Percentiles rank a stretch among this genome's conserved stretches.
Conservation (phyloP, 2,797 vertebrate genomes). For the Syngnathus acus region DNA sequence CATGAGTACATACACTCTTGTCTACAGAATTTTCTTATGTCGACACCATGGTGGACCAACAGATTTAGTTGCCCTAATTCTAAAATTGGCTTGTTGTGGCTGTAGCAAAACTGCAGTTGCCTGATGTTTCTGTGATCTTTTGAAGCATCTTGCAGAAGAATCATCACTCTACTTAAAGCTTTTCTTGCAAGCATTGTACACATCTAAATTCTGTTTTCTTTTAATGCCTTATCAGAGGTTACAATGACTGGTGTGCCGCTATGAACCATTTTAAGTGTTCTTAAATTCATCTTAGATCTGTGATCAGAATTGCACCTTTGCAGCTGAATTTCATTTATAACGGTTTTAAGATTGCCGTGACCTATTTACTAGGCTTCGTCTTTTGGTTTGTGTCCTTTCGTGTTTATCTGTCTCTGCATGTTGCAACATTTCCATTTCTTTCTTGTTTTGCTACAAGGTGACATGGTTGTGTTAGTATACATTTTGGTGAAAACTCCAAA, state of each 20-base stretch:
- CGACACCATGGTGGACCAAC: background rate
- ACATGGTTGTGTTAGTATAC: constrained; percentile 11
- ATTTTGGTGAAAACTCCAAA: background rate
- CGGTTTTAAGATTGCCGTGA: constrained; percentile 28
- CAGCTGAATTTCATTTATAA: background rate
- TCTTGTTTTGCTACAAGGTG: constrained; percentile 18
- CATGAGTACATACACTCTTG: background rate
- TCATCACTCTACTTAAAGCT: background rate
- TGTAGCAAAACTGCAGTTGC: background rate
- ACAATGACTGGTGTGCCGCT: constrained; percentile 18
- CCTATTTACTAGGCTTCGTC: constrained; percentile 11
- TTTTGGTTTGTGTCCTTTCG: constrained; percentile 16
- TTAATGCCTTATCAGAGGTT: constrained; percentile 51
- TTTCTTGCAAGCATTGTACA: background rate
- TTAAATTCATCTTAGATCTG: constrained; percentile 33
- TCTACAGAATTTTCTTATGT: background rate
- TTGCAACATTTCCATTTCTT: constrained; percentile 3
- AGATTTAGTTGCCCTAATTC: background rate
- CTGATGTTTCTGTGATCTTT: background rate
- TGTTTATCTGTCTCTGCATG: constrained; percentile 16
- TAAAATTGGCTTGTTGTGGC: background rate
- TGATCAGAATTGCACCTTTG: background rate
- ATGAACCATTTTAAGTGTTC: constrained; percentile 50
- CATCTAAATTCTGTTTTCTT: constrained; percentile 18
- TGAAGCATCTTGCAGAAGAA: background rate